Evolutionary conservation across 2,113 vertebrate genomes (phyloP).

Genomic region (Nannobrachium achirus): DNA sequence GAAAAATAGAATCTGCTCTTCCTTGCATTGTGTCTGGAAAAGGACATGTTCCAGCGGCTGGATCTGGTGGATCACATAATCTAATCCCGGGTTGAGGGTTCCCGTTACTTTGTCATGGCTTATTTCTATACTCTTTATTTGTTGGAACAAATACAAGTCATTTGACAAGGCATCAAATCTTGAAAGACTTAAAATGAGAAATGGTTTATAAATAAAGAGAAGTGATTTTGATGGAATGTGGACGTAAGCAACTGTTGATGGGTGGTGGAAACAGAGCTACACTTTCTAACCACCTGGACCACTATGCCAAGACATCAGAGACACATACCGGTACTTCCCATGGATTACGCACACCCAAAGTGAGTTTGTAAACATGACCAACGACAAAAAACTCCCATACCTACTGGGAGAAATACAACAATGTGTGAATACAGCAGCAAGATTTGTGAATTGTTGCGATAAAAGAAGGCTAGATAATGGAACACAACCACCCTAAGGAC

Average conservation of each 20-base stretch:
- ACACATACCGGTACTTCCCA: no score
- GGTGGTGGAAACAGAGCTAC: no score
- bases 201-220: background rate
- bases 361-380: no score
- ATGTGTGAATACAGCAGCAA: no score
- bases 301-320: no score
- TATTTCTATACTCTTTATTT: background rate
- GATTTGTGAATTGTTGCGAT: no score
- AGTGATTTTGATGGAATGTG: background rate
- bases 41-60: conserved; percentile 2
- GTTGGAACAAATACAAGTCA: background rate
- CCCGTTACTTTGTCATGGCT: background rate
- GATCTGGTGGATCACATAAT: background rate
- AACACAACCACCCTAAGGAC: no score
- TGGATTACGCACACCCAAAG: no score
- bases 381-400: no score
- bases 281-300: no score
- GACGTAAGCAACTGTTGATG: background rate
- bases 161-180: background rate
- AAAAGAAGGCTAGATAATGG: no score
- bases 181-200: background rate
- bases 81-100: background rate
- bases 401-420: no score
- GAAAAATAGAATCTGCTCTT: conserved; percentile 6
- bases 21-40: conserved; percentile 2